These are phyloP conservation scores for Turritopsis rubra DNA, from an alignment of 30 jellyfish, hydroid and myxozoan genomes.

Conservation along the genomic window DNA sequence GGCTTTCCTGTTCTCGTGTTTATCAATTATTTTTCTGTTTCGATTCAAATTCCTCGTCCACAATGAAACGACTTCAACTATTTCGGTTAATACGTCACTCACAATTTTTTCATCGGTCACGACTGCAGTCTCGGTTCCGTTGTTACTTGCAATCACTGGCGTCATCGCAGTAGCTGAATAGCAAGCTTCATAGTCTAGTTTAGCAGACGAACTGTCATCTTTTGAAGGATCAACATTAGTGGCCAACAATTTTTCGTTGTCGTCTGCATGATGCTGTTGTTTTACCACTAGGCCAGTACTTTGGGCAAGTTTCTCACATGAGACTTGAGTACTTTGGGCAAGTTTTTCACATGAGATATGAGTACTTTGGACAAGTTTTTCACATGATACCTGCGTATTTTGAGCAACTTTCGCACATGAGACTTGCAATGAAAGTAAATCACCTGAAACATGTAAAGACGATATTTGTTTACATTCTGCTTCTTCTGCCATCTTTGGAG, in stretches of 20 bases:
- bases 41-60: neutral
- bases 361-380: no score
- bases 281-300: neutral
- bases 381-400: no score
- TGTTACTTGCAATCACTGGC: neutral
- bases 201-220: neutral
- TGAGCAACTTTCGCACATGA: no score
- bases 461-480: neutral
- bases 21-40: neutral
- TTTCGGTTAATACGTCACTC: neutral
- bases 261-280: neutral
- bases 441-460: neutral
- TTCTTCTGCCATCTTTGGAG: neutral
- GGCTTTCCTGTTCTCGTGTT: neutral
- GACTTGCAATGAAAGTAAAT: neutral
- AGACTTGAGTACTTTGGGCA: no score
- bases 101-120: neutral
- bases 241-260: neutral
- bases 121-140: neutral
- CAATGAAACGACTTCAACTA: neutral
- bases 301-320: no score
- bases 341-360: no score
- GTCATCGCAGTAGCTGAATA: neutral
- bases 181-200: neutral
- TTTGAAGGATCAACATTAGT: neutral